Evolutionary conservation across 37 sponge, comb jelly and placozoan species (phyloP).

Genomic region (Hormiphora californensis): DNA sequence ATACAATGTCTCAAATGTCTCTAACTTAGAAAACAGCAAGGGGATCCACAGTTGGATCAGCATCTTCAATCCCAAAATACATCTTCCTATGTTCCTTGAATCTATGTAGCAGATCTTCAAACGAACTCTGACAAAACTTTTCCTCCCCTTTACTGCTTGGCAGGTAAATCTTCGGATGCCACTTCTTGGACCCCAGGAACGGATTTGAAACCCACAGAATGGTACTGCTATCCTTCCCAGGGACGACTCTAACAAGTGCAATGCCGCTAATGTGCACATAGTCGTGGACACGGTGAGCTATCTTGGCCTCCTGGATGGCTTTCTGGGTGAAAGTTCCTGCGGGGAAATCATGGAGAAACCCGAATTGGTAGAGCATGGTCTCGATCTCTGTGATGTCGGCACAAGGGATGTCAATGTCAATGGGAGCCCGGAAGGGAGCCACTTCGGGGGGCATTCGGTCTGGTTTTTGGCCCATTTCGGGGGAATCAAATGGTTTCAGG

Average conservation of each 20-base stretch:
- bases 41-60: no score
- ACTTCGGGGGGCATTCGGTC: neutral
- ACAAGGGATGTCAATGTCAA: slow-evolving; percentile 10
- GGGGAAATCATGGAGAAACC: slow-evolving; percentile 24
- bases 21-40: no score
- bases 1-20: no score
- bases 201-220: slow-evolving; percentile 34
- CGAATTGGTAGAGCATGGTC: slow-evolving; percentile 35
- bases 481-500: slow-evolving; percentile 12
- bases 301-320: neutral
- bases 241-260: neutral
- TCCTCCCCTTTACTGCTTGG: slow-evolving; percentile 12
- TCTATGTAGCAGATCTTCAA: slow-evolving; percentile 24
- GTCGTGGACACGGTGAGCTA: neutral
- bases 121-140: slow-evolving; percentile 51
- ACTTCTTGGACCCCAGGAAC: slow-evolving; percentile 42
- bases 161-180: slow-evolving; percentile 39
- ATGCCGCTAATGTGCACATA: slow-evolving; percentile 20
- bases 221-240: neutral
- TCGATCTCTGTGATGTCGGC: neutral
- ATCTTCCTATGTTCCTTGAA: neutral
- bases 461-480: neutral
- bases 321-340: neutral
- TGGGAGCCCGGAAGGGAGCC: slow-evolving; percentile 29
- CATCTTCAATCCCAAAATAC: neutral